These are phyloP conservation scores for Spialia ferax DNA, from an alignment of 2,888 invertebrate genomes.

Conservation along the genomic window DNA sequence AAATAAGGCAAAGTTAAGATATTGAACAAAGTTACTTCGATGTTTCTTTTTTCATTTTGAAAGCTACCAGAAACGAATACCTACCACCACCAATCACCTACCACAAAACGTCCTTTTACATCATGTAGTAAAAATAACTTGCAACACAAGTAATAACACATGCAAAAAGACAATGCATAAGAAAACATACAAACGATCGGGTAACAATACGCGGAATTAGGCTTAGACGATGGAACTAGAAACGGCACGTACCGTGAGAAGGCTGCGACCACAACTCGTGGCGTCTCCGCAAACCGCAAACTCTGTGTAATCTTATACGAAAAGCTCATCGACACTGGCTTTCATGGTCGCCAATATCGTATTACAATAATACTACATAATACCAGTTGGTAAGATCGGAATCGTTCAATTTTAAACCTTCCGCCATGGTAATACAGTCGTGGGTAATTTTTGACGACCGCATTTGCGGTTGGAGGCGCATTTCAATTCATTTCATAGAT, in stretches of 20 bases:
- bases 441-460: conserved; percentile 39
- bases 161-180: conserved; percentile 21
- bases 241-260: conserved; percentile 73
- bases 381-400: conserved; percentile 45
- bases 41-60: background rate
- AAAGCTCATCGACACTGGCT: conserved; percentile 84
- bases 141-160: conserved; percentile 15
- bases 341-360: conserved; percentile 81
- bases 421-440: conserved; percentile 41
- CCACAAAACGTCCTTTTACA: background rate
- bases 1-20: background rate
- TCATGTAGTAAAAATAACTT: conserved; percentile 9
- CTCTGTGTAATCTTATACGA: conserved; percentile 83
- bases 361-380: conserved; percentile 62
- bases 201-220: conserved; percentile 39
- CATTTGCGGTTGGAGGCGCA: conserved; percentile 63
- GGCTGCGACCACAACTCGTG: conserved; percentile 79
- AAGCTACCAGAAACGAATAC: background rate
- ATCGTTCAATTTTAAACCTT: conserved; percentile 53
- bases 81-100: background rate
- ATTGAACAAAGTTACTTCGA: too few relatives aligned
- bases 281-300: conserved; percentile 81
- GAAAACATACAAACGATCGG: conserved; percentile 23
- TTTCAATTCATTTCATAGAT: too few relatives aligned
- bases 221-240: conserved; percentile 65